Conservation (phyloP, 2,113 vertebrate genomes). For the Dipodomys stephensi region DNA sequence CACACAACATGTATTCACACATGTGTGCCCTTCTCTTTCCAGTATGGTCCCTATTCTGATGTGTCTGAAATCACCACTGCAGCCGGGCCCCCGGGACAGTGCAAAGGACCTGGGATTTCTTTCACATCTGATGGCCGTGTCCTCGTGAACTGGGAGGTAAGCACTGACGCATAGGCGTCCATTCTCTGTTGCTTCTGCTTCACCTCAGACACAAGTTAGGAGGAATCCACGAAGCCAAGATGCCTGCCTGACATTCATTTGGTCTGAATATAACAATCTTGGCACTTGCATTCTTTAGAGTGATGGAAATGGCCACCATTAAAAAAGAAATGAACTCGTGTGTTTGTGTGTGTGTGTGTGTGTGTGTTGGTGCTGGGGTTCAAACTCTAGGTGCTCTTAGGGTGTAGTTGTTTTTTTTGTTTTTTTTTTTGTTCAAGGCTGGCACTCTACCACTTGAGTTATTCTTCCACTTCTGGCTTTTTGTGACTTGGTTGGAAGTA, state of each 20-base stretch:
- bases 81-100: slow-evolving; percentile 95
- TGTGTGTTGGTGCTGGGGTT: no score
- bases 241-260: no score
- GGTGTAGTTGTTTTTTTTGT: no score
- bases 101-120: slow-evolving; percentile 91
- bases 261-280: neutral
- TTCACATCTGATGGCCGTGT: slow-evolving; percentile 92
- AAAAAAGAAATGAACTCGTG: neutral
- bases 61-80: slow-evolving; percentile 93
- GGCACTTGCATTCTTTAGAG: neutral
- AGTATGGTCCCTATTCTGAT: slow-evolving; percentile 94
- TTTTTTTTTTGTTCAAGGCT: no score
- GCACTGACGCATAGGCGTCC: slow-evolving; percentile 31
- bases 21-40: slow-evolving; percentile 43
- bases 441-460: no score
- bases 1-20: no score
- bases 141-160: slow-evolving; percentile 97
- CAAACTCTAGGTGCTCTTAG: no score
- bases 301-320: neutral
- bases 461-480: no score
- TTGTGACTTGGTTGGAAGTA: no score
- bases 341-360: no score
- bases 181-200: neutral
- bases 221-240: neutral
- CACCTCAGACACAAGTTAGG: neutral